Base-by-base conservation (phyloP, 2,888 invertebrate genomes). In the Papilio elwesi region DNA sequence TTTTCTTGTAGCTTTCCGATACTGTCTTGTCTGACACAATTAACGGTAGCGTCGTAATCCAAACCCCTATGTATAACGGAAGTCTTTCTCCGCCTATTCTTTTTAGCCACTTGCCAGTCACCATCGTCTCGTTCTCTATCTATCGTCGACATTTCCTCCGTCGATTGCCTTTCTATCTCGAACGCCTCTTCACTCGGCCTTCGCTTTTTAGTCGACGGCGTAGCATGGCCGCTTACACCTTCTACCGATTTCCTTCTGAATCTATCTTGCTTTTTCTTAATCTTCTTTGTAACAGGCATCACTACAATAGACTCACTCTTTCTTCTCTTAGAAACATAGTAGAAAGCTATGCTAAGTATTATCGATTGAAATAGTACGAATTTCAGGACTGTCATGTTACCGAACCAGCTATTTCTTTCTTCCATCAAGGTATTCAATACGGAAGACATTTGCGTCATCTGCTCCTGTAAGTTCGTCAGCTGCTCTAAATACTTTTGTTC, bases 401-500 rank as follows among this genome's bases (percentile, higher is more conserved):
- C 94, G 66, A 94, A 92, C 95, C 96, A 96, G 78, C 95, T 95
- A 71, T 96, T 95, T 63, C 95, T 91, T 78, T 96, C 96, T 5
- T 94, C 92, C 77, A 95, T 87, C 13, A 96, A 86, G 4, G 89
- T 85, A 63, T 95, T 95, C 67, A 97, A 90, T 0, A 95, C 94
- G 12, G 92, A 85, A 0, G 96, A 94, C 71, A 97, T 90, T 49
- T 94, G 94, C 0, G 94, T 90, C 48, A 97, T 89, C 82, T 96
- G 96, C 68, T 95, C 95, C 72, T 96, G 95, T 26, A 97, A 87
- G 76, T 93, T 90, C 71, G 95, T 87, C 91, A 97, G 95, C 80
- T 98, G 98, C 75, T 98, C 97, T 68, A 96, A 94, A 82, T 97
- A 97, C 79, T 96, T 95, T 75, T 95, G 95, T 85, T 98, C 98